Conservation (phyloP, 2,797 vertebrate species). For the Helostoma temminkii region DNA sequence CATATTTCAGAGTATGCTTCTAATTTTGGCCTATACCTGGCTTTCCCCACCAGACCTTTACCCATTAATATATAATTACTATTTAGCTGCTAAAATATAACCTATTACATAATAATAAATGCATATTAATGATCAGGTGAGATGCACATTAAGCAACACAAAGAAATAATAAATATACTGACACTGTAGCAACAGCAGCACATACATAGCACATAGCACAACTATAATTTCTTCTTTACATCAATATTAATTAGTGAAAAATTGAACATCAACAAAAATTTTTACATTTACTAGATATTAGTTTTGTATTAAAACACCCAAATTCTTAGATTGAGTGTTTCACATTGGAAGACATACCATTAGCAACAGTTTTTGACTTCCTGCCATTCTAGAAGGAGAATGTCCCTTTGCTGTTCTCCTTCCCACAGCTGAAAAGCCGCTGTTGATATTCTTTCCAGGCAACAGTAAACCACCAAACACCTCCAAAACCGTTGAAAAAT, state of each 20-base stretch:
- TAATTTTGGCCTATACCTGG: background rate
- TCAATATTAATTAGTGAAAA: slow-evolving; percentile 25
- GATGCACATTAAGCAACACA: background rate
- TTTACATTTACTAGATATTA: too few relatives aligned
- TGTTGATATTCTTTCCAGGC: slow-evolving; percentile 69
- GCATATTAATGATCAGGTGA: background rate
- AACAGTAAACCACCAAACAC: slow-evolving; percentile 50
- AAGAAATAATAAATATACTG: background rate
- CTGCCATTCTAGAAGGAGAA: background rate
- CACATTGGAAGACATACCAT: slow-evolving; percentile 4
- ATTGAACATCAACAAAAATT: too few relatives aligned
- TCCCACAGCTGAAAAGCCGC: slow-evolving; percentile 20
- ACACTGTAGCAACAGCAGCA: background rate
- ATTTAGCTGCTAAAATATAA: background rate
- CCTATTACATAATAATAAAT: background rate
- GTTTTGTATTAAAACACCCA: background rate
- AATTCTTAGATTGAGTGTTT: background rate
- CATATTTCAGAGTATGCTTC: slow-evolving; percentile 3
- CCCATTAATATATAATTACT: background rate
- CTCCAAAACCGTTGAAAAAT: slow-evolving; percentile 76
- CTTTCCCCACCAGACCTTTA: background rate
- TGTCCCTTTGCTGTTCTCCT: background rate
- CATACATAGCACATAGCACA: too few relatives aligned
- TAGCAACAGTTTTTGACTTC: background rate
- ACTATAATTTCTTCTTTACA: too few relatives aligned